Conservation (phyloP, 1,140 invertebrate species). For the Chymomyza costata region DNA sequence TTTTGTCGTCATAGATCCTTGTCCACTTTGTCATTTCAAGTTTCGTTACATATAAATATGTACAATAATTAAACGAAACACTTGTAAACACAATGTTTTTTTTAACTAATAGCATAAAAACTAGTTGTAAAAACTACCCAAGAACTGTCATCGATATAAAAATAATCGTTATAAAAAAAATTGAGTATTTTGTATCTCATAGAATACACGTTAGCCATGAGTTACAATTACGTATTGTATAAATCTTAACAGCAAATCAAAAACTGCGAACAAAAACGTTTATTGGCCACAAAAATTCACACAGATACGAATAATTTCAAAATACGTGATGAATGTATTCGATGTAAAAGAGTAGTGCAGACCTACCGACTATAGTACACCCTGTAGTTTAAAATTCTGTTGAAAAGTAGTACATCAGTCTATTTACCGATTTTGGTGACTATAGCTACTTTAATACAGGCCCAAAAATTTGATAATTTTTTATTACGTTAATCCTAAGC, state of each 20-base stretch:
- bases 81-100: slow-evolving; percentile 54
- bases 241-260: slow-evolving; percentile 68
- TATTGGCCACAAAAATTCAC: slow-evolving; percentile 73
- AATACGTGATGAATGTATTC: slow-evolving; percentile 24
- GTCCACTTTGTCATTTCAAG: slow-evolving; percentile 60
- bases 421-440: no score
- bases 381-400: no score
- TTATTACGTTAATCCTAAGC: no score
- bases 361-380: no score
- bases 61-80: slow-evolving; percentile 66
- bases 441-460: no score
- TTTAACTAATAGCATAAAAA: no score
- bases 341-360: slow-evolving; percentile 20
- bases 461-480: no score
- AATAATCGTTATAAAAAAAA: slow-evolving; percentile 30
- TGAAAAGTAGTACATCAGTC: no score
- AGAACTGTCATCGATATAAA: slow-evolving; percentile 14
- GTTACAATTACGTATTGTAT: slow-evolving; percentile 51
- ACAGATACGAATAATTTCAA: slow-evolving; percentile 64
- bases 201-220: slow-evolving; percentile 71
- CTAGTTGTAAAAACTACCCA: not conserved
- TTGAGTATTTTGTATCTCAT: slow-evolving; percentile 53
- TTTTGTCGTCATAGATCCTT: slow-evolving; percentile 49
- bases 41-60: slow-evolving; percentile 60
- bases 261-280: slow-evolving; percentile 69